Base-by-base conservation (phyloP, 2,888 invertebrate genomes). In the Trichacis sp. region DNA sequence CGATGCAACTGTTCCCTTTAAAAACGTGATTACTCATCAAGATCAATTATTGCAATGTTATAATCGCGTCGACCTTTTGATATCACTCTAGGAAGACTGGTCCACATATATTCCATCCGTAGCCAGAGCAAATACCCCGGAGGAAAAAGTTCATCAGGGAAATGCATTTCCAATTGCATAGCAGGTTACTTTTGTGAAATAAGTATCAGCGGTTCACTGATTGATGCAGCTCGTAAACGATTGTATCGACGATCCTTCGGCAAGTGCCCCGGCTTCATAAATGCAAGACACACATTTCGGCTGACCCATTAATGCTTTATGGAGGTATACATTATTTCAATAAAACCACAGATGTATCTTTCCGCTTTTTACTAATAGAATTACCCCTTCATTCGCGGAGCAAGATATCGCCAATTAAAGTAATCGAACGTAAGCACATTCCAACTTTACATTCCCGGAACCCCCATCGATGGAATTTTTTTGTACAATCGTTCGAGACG, bases 181-280 rank as follows among this genome's bases (percentile, higher is more conserved):
- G 33, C 49, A 40, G 47, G 42, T 48, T 62, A 58, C 52, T 55
- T 57, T 65, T 55, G 19, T 60, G 43, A 58, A 54, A 58, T 43
- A 57, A 29, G 45, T 51, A 58, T 46, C 51, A 42, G 9, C 8
- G 12, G 20, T 46, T 29, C 36, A 9, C 15, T 65, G 60, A 54
- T 50, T 45, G 61, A 58, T 66, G 24, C 24, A 5, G 24, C 24
- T 24, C 24, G 24, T 24, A 50, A 15, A 48, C 51, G 58, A 46
- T 60, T 20, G 45, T 40, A 33, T 47, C 47, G 38, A 53, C 53
- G 48, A 42, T 36, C 29, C 53, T 60, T 42, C 48, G 42, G 19
- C 52, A 49, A 48, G 14, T 18, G 12, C 30, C 49, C 17, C 40
- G 20, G 43, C 48, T 48, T 42, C 40, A 53, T 59, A 42, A 59